Percentiles rank a stretch among this genome's conserved stretches.
These are phyloP conservation scores for Meliscaeva auricollis DNA, from an alignment of 2,888 invertebrate genomes.

Conservation along the genomic window DNA sequence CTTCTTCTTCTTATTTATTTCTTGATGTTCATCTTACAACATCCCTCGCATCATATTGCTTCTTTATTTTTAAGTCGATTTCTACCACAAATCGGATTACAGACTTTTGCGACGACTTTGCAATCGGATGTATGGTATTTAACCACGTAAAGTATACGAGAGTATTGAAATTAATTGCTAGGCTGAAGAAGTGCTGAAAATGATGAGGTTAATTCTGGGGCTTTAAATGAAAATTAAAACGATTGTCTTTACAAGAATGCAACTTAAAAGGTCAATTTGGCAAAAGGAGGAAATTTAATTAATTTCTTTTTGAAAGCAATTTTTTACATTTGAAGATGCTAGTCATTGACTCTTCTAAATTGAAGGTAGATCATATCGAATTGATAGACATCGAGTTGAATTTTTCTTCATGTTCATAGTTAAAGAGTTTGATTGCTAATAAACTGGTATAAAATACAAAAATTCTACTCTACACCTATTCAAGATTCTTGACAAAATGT, in stretches of 20 bases:
- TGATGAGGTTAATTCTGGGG: conserved; percentile 30
- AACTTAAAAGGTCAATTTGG: conserved; percentile 61
- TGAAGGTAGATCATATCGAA: neutral
- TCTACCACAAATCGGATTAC: conserved; percentile 72
- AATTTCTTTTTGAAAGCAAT: conserved; percentile 56
- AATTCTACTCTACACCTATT: conserved; percentile 3
- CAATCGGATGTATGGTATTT: conserved; percentile 68
- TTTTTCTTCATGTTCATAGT: conserved; percentile 13
- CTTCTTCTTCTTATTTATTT: neutral
- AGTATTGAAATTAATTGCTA: conserved; percentile 70
- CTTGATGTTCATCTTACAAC: neutral
- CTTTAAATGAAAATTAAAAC: conserved; percentile 19
- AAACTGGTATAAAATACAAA: conserved; percentile 18
- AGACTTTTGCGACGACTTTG: conserved; percentile 51
- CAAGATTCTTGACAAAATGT: neutral
- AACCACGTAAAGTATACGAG: conserved; percentile 55
- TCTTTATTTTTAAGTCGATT: conserved; percentile 54
- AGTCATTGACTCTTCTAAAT: too few relatives aligned
- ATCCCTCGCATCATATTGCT: neutral
- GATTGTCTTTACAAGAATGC: conserved; percentile 46
- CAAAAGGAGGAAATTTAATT: conserved; percentile 23
- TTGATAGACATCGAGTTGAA: neutral
- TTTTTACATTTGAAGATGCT: neutral
- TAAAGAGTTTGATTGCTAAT: conserved; percentile 29
- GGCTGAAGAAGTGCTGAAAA: conserved; percentile 49